A percentile compares a stretch with the other conserved stretches of the same genome.
Evolutionary conservation across 2,888 invertebrate genomes (phyloP).

Genomic region (Hemithea aestivaria): DNA sequence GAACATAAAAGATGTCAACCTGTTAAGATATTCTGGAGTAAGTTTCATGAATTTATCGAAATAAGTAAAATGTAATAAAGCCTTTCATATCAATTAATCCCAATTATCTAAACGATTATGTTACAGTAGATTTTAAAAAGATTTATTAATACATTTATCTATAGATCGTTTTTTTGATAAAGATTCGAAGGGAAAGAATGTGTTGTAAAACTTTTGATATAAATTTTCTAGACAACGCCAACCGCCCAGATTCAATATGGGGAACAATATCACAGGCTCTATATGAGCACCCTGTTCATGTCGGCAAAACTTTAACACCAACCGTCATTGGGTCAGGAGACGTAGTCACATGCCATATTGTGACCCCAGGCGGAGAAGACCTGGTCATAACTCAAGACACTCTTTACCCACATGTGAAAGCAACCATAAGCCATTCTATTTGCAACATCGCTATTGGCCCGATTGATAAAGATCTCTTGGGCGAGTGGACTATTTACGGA

Average conservation of each 20-base stretch:
- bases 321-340: conserved; percentile 26
- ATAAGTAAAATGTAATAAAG: not conserved
- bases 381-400: conserved; percentile 29
- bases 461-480: conserved; percentile 31
- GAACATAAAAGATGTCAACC: conserved; percentile 31
- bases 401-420: conserved; percentile 35
- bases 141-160: too few species aligned
- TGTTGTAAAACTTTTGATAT: not conserved
- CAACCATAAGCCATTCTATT: conserved; percentile 11
- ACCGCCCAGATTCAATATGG: conserved; percentile 25
- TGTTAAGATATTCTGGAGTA: conserved; percentile 33
- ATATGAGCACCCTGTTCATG: conserved; percentile 37
- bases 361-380: conserved; percentile 44
- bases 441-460: conserved; percentile 40
- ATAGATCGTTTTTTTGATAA: too few species aligned
- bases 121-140: too few species aligned
- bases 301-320: conserved; percentile 32
- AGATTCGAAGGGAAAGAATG: too few species aligned
- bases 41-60: conserved; percentile 24
- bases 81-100: not conserved
- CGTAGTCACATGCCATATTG: conserved; percentile 36
- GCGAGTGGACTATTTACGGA: conserved; percentile 43
- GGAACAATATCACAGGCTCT: not conserved
- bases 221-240: conserved; percentile 28
- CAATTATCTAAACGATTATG: too few species aligned